These are phyloP conservation scores for Galeopterus variegatus DNA, from an alignment of 2,113 vertebrate species.

Conservation along the genomic window DNA sequence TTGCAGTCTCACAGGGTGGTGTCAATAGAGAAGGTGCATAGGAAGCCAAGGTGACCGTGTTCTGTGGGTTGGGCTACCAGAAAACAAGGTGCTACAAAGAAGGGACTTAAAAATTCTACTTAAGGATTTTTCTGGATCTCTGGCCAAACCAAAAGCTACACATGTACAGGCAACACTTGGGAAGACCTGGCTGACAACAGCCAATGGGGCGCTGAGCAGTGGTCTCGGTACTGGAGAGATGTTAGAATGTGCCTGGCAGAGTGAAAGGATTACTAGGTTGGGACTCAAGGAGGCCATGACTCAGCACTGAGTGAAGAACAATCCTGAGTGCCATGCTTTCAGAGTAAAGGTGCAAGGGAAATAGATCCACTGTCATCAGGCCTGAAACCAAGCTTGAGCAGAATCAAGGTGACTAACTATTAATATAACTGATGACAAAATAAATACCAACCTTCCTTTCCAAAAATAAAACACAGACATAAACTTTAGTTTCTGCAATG, in stretches of 20 bases:
- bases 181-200: not conserved
- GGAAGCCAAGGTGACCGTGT: too few species aligned
- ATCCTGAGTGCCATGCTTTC: too few species aligned
- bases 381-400: not conserved
- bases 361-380: not conserved
- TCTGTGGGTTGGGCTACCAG: not conserved
- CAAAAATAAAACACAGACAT: not conserved
- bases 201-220: not conserved
- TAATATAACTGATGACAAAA: not conserved
- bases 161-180: not conserved
- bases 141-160: not conserved
- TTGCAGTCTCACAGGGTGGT: rapidly evolving
- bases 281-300: not conserved
- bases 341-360: not conserved
- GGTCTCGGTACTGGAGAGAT: too few species aligned
- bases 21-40: rapidly evolving
- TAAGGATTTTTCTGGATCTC: not conserved
- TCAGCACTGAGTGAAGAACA: too few species aligned
- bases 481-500: not conserved
- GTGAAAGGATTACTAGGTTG: not conserved
- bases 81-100: not conserved
- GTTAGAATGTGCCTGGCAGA: not conserved
- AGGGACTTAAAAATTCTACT: too few species aligned
- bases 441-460: too few species aligned
- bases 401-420: too few species aligned